Evolutionary conservation across 1,140 invertebrate genomes (phyloP).

Genomic region (Scaptomyza graminum): DNA sequence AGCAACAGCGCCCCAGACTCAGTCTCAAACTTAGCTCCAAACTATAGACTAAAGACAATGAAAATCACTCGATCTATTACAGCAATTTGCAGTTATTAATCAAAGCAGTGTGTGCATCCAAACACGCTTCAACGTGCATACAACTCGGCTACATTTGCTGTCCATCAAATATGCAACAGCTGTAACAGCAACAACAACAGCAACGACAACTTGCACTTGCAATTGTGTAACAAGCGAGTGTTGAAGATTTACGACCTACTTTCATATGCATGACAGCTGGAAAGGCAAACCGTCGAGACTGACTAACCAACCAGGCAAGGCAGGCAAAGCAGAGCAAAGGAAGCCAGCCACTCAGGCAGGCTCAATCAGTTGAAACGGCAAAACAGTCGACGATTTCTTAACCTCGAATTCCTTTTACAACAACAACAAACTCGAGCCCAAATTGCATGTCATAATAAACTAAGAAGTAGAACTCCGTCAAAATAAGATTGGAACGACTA

Average conservation of each 20-base stretch:
- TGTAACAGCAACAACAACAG: conserved; percentile 19
- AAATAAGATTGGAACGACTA: not conserved
- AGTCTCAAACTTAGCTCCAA: not conserved
- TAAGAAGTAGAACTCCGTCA: conserved; percentile 2
- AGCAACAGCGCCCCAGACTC: not conserved
- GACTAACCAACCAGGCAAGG: conserved; percentile 66
- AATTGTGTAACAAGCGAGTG: conserved; percentile 47
- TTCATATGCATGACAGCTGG: conserved; percentile 79
- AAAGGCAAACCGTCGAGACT: conserved; percentile 50
- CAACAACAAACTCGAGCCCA: conserved; percentile 20
- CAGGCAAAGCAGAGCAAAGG: conserved; percentile 25
- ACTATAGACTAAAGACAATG: conserved; percentile 12
- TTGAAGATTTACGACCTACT: conserved; percentile 76
- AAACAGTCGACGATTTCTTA: conserved; percentile 18
- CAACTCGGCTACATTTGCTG: conserved; percentile 19
- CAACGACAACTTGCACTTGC: conserved; percentile 19
- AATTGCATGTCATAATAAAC: conserved; percentile 54
- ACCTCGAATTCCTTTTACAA: conserved; percentile 24
- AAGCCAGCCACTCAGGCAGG: conserved; percentile 32
- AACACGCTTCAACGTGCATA: not conserved
- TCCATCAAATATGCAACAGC: conserved; percentile 72
- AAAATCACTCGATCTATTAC: conserved; percentile 75
- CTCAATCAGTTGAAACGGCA: conserved; percentile 13
- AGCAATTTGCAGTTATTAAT: conserved; percentile 79
- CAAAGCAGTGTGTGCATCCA: conserved; percentile 52